Base-by-base conservation (phyloP, 2,797 vertebrate genomes). In the Scyliorhinus canicula region DNA sequence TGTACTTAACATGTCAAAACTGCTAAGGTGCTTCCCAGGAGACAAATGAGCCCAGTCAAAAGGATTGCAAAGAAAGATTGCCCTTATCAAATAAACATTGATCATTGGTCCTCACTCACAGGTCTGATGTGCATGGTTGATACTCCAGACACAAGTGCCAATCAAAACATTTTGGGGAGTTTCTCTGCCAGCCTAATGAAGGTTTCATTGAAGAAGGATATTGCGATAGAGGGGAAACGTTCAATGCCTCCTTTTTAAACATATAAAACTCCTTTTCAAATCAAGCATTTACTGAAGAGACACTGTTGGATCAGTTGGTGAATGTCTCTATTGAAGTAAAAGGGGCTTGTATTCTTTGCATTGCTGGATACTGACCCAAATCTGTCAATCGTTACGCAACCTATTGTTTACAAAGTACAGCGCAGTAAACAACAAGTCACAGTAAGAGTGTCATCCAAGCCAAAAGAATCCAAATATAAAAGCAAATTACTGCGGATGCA, bases 291-390 rank as follows among this genome's bases (percentile, higher is more conserved):
- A 91, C 28, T 90, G 55, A 55, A 90, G 55, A 60, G 35, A 57
- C 50, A 57, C 86, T 40, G 31, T n/a, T 60, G 31, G 55, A 90
- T 90, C 31, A 40, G 55, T n/a, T 90, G 31, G 14, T 57, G 52
- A 60, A 90, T 90, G 55, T 90, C n/a, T 91, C 57, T 7, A 65
- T 21, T 63, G 88, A 40, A 91, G 8, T 65, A 91, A 90, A 90
- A 65, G 57, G 8, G 60, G 26, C 60, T n/a, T 91, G 57, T 26
- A 26, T 65, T 63, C n/a, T 91, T 91, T 63, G 11, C 21, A 24
- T 65, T 91, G 40, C 57, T 65, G n/a, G n/a, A 65, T 63, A 65
- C n/a, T 65, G 57, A 91, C 88, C 88, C 57, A 91, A 44, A 65
- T 44, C 57, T 44, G 40, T 65, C 88, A 40, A 57, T 65, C 57